A percentile compares a stretch with the other conserved stretches of the same genome.
Conservation (phyloP, 1,140 invertebrate species). For the Meloidogyne exigua region DNA sequence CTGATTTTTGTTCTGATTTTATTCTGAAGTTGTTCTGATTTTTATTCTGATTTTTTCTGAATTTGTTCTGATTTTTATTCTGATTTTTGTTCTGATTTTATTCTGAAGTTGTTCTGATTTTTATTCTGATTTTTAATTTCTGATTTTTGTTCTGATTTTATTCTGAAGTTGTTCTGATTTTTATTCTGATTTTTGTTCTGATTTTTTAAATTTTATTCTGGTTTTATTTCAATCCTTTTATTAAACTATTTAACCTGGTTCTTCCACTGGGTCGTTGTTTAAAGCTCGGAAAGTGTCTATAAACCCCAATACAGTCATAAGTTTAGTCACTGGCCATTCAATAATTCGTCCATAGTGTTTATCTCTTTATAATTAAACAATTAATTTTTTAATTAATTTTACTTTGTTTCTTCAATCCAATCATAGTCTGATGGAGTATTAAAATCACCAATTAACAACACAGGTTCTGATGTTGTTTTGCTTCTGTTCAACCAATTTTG, state of each 20-base stretch:
- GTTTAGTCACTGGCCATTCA: slow-evolving; percentile 35
- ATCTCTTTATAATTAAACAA: slow-evolving; percentile 5
- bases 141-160: background rate
- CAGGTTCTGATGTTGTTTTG: background rate
- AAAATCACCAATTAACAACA: slow-evolving; percentile 27
- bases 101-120: too few relatives aligned
- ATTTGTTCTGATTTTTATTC: background rate
- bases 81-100: too few relatives aligned
- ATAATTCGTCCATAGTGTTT: slow-evolving; percentile 22
- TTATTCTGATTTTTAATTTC: too few relatives aligned
- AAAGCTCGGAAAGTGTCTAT: slow-evolving; percentile 31
- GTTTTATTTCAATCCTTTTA: background rate
- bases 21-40: too few relatives aligned
- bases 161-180: too few relatives aligned
- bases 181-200: background rate
- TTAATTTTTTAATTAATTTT: background rate
- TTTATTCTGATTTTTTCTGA: background rate
- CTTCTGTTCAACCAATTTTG: background rate
- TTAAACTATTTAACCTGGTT: slow-evolving; percentile 1
- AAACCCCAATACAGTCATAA: slow-evolving; percentile 13
- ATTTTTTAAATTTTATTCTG: background rate
- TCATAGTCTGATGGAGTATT: slow-evolving; percentile 33
- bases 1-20: background rate
- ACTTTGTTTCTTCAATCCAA: slow-evolving; percentile 37
- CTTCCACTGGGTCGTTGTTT: background rate